phyloP scores from a whole-genome alignment of 2,797 vertebrate genomes.

The Anisognathus igniventris region DNA sequence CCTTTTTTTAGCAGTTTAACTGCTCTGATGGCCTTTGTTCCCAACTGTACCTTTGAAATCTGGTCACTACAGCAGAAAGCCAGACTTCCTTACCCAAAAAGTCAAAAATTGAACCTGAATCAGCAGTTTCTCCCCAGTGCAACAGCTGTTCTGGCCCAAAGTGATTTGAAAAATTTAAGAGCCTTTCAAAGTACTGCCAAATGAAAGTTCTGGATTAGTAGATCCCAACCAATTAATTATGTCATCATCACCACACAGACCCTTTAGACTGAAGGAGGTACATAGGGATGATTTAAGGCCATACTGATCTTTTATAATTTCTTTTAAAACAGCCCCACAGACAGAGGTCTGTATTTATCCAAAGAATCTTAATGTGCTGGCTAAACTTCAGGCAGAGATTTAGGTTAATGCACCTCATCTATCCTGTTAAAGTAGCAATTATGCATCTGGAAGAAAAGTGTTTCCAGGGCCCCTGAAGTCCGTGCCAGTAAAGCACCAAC shows the following conservation, averaged over 20 bases:
- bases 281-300: not conserved
- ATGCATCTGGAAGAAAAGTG: not conserved
- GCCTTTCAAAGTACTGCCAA: not conserved
- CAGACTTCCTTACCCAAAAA: not conserved
- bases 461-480: not conserved
- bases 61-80: not conserved
- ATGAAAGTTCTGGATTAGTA: not conserved
- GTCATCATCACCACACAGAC: not conserved
- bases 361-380: not conserved
- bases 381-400: not conserved
- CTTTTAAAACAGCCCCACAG: conserved; percentile 3
- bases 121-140: not conserved
- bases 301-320: not conserved
- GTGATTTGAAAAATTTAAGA: not conserved
- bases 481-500: not conserved
- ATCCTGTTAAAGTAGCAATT: not conserved
- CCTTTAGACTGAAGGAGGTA: not conserved
- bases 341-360: not conserved
- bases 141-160: not conserved
- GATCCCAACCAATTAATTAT: not conserved
- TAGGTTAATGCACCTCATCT: not conserved
- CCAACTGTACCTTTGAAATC: not conserved
- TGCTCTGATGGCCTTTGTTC: not conserved
- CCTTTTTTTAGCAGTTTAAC: not conserved
- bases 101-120: not conserved